Base-by-base conservation (phyloP, 1,140 invertebrate species). In the Maconellicoccus hirsutus region DNA sequence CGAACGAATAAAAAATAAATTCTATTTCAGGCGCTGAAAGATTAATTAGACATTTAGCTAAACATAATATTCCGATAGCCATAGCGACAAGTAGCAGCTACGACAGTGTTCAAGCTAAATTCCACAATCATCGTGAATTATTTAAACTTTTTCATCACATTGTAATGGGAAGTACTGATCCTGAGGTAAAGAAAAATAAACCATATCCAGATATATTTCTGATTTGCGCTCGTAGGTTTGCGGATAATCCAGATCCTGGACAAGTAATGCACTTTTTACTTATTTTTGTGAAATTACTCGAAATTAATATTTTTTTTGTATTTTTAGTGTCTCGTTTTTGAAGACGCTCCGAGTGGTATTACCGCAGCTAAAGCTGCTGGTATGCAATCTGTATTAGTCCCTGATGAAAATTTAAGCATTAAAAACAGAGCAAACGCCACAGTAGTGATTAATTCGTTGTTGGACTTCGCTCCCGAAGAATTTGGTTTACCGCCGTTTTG, bases 161-260 rank as follows among this genome's bases (percentile, higher is more conserved):
- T 75, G 92, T 96, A 0, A 85, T 89, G 74, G 92, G 90, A 0
- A 89, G 89, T 66, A 87, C 88, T 16, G 94, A 98, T 81, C 84
- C 87, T 4, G 93, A 96, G 73, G 91, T 98, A 0, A 89, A 87
- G 74, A 82, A 86, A 74, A 93, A 94, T 25, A 98, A 98, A 83
- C 96, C 96, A 14, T 85, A 86, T 73, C 96, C 96, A 0, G 94
- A 97, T 80, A 93, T 94, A 76, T 98, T 96, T 78, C 78, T 94
- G 14, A 84, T 95, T 0, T 90, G 91, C 73, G 92, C 93, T 4
- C 81, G 83, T 2, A 82, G 93, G 74, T 98, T 98, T 79, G 77
- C 83, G 0, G 86, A 89, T 74, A 85, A 84, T 69, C 89, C 90
- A 4, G 77, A 85, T 69, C 83, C 88, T 7, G 82, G 84, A 52